Evolutionary conservation across 2,797 vertebrate species (phyloP).

Genomic region (Siniperca undulata): DNA sequence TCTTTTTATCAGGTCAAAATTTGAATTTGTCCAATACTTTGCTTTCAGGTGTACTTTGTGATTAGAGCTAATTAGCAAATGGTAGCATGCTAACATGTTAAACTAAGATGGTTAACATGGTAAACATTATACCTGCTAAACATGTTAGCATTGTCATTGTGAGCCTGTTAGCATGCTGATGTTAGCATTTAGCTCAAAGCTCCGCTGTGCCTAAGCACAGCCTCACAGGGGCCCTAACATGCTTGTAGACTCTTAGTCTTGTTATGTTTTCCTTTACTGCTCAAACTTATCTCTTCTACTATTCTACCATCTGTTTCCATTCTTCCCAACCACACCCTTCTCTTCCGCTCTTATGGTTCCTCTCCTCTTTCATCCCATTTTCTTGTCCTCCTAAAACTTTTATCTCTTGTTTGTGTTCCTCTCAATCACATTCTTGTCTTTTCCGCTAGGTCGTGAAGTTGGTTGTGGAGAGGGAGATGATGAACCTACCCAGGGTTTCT

Average conservation of each 20-base stretch:
- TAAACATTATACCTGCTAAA: background rate
- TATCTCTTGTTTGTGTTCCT: background rate
- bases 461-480: slow-evolving; percentile 83
- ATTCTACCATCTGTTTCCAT: background rate
- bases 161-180: background rate
- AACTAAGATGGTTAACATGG: background rate
- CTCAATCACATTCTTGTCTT: background rate
- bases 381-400: background rate
- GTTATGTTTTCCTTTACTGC: background rate
- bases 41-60: background rate
- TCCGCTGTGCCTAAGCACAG: background rate
- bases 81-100: background rate
- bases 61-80: background rate
- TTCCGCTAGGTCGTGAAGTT: slow-evolving; percentile 85
- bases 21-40: background rate
- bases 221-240: too few species aligned
- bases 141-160: background rate
- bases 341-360: background rate
- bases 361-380: background rate
- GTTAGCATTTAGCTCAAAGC: background rate
- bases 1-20: background rate
- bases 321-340: too few species aligned
- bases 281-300: background rate
- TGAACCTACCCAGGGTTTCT: slow-evolving; percentile 55
- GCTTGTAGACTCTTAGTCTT: too few species aligned